phyloP scores from a whole-genome alignment of 2,113 vertebrate genomes.

The Leptosomus discolor region DNA sequence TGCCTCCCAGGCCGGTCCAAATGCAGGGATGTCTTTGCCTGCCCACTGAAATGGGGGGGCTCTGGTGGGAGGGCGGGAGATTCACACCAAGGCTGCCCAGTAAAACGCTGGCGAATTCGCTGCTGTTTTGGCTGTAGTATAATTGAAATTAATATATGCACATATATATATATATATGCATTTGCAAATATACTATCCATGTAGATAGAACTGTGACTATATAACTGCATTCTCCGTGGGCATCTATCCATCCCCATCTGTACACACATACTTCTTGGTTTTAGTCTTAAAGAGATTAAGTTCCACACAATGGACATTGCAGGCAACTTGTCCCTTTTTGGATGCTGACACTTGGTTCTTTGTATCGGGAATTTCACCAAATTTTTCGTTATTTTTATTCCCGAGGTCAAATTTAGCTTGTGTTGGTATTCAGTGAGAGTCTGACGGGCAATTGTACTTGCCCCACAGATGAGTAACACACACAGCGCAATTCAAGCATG shows the following conservation, averaged over 20 bases:
- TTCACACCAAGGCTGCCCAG: neutral
- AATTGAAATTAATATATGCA: neutral
- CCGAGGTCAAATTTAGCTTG: neutral
- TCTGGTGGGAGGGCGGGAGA: neutral
- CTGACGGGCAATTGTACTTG: neutral
- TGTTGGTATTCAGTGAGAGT: neutral
- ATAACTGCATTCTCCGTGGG: neutral
- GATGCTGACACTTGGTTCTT: neutral
- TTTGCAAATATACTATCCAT: neutral
- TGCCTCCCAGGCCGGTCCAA: neutral
- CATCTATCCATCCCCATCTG: neutral
- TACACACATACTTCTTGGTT: neutral
- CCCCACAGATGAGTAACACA: neutral
- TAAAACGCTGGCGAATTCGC: neutral
- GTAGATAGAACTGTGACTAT: neutral
- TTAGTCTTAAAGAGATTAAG: neutral
- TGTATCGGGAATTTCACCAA: neutral
- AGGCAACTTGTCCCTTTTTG: neutral
- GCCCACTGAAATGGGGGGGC: neutral
- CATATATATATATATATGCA: no score
- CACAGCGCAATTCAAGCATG: conserved; percentile 10
- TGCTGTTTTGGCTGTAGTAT: neutral
- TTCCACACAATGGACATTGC: neutral
- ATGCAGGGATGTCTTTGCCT: neutral
- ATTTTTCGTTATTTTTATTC: neutral